Evolutionary conservation across 2,113 vertebrate species (phyloP), one percentile per base, ranked within the genome.

Genomic region (Budorcas taxicolor): DNA sequence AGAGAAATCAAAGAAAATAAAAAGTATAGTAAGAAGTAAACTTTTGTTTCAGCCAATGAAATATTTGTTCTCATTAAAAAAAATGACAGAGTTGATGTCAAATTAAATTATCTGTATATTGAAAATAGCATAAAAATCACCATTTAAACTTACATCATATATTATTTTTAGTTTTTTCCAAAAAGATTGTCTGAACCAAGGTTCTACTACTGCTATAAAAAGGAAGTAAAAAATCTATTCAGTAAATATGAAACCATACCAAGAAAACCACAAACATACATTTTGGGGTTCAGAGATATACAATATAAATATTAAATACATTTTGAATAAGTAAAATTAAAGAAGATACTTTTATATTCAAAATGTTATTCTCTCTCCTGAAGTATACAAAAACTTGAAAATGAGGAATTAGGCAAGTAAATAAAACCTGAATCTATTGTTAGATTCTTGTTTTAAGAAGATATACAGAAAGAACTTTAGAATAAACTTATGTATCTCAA

Each of bases 311-410:
- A 45, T 83, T 82, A 90, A 94, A 47, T 90, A 57, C 8, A 88
- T 33, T 74, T 81, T 87, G n/a, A 95, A 96, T 91, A 78, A 95
- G 25, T 86, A 82, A 74, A 89, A 90, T 81, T 88, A 76, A 40
- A 33, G 23, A 93, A 85, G 3, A 45, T 33, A 16, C 2, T 45
- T 76, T 90, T 90, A 74, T 67, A 92, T 60, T 92, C 45, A 92
- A 87, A 92, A 33, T 71, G 33, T 53, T 92, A 60, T 92, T 93
- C 23, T 87, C 10, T 62, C 29, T 85, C 3, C 0, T 27, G 93
- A 58, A 90, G 10, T 36, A 83, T 29, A 53, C 5, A 76, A 78
- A 80, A 47, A 58, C 19, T 87, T 71, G 23, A 81, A 94, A 81
- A 92, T 74, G 25, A 87, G 16, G 23, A 89, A 93, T 87, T 45